Evolutionary conservation across 2,888 invertebrate species (phyloP).

Genomic region (Melanargia galathea): DNA sequence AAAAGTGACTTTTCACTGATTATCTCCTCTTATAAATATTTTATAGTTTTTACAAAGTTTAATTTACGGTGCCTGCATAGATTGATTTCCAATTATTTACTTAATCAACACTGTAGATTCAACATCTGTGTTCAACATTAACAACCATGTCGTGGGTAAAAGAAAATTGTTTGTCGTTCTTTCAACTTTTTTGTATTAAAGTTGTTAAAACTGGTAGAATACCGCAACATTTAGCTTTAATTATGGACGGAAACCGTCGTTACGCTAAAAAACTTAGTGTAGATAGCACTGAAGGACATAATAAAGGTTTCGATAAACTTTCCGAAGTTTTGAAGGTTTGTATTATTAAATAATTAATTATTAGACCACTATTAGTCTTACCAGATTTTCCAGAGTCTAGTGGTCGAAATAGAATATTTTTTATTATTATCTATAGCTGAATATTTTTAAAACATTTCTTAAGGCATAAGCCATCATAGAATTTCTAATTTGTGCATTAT

Average conservation of each 20-base stretch:
- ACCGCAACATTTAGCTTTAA: conserved; percentile 96
- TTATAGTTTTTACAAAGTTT: too few species aligned
- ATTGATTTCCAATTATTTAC: too few species aligned
- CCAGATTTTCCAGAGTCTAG: too few species aligned
- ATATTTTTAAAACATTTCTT: too few species aligned
- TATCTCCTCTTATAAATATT: too few species aligned
- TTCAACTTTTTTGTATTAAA: conserved; percentile 86
- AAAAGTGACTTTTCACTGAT: too few species aligned
- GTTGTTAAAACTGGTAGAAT: conserved; percentile 91
- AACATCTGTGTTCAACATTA: too few species aligned
- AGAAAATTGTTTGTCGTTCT: conserved; percentile 87
- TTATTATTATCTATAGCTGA: too few species aligned
- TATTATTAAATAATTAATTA: conserved; percentile 3
- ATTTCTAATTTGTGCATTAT: too few species aligned
- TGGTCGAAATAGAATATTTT: too few species aligned
- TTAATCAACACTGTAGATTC: background rate
- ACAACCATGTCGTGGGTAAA: conserved; percentile 86
- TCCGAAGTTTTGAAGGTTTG: conserved; percentile 88
- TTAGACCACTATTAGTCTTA: background rate
- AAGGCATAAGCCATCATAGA: too few species aligned
- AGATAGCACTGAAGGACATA: conserved; percentile 90
- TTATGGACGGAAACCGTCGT: conserved; percentile 99
- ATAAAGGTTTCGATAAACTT: conserved; percentile 90
- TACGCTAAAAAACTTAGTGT: conserved; percentile 92
- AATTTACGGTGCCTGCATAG: background rate